phyloP scores from a whole-genome alignment of 1,140 invertebrate species.

The Sminthurides bifidus region DNA sequence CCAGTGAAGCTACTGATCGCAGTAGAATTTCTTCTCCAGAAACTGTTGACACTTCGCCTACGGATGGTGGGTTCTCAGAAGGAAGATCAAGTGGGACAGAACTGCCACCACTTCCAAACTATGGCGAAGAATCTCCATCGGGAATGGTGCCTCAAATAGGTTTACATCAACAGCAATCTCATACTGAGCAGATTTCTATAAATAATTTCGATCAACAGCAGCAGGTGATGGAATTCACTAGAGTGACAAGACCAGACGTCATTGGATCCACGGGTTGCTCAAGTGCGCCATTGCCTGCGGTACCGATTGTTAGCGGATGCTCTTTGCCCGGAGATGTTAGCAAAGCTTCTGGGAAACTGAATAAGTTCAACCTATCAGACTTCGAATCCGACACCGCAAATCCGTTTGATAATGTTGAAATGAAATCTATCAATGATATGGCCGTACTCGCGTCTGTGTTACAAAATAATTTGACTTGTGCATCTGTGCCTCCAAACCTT shows the following conservation, averaged over 20 bases:
- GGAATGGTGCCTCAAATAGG: no score
- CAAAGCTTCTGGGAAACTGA: no score
- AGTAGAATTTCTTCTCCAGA: background rate
- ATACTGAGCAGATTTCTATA: no score
- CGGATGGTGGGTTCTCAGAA: no score
- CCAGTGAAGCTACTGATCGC: background rate
- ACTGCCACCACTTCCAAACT: no score
- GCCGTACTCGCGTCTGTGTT: constrained; percentile 21
- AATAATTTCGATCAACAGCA: no score
- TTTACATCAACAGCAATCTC: no score
- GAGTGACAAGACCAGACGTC: background rate
- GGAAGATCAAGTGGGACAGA: background rate
- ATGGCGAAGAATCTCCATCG: no score
- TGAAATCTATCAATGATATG: constrained; percentile 27
- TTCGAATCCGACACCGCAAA: constrained; percentile 24
- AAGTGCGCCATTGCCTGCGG: background rate
- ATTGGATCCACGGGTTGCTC: background rate
- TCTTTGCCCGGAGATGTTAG: no score
- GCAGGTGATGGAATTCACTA: background rate
- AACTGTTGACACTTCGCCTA: background rate
- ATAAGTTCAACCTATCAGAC: constrained; percentile 10
- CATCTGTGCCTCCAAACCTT: constrained; percentile 1
- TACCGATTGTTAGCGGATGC: background rate
- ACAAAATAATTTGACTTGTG: constrained; percentile 12
- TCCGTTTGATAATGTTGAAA: constrained; percentile 26